Conservation (phyloP, 2,113 vertebrate species). For the Zingel zingel region DNA sequence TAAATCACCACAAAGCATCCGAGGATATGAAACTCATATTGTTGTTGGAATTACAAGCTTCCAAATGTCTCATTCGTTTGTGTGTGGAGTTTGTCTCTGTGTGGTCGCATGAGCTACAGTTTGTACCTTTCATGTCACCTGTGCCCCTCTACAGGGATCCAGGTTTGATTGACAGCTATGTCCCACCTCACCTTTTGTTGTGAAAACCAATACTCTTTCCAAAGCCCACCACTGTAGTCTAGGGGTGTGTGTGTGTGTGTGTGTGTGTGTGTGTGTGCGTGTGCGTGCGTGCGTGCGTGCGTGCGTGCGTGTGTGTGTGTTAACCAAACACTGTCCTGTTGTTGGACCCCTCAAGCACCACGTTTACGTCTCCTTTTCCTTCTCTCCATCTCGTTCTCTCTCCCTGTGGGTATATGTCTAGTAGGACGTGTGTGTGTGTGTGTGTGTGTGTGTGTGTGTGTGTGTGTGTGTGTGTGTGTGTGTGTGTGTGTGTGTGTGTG, state of each 20-base stretch:
- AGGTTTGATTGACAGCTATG: slow-evolving; percentile 34
- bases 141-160: neutral
- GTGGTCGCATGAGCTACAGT: neutral
- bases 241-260: neutral
- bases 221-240: neutral
- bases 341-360: slow-evolving; percentile 1
- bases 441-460: neutral
- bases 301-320: neutral
- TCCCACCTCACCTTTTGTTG: neutral
- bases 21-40: slow-evolving; percentile 43
- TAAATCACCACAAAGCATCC: slow-evolving; percentile 58
- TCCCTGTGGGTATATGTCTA: slow-evolving; percentile 44
- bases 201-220: slow-evolving; percentile 32
- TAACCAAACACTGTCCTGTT: slow-evolving; percentile 35
- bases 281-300: slow-evolving; percentile 14
- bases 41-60: slow-evolving; percentile 42
- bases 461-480: slow-evolving; percentile 36
- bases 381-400: neutral
- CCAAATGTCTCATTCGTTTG: slow-evolving; percentile 16
- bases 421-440: neutral
- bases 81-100: neutral
- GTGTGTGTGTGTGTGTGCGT: slow-evolving; percentile 1
- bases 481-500: slow-evolving; percentile 19
- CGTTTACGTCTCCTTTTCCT: slow-evolving; percentile 16
- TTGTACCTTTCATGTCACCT: neutral